A percentile compares a stretch with the other conserved stretches of the same genome.
phyloP scores from a whole-genome alignment of 2,797 vertebrate species.

The Hybognathus amarus region DNA sequence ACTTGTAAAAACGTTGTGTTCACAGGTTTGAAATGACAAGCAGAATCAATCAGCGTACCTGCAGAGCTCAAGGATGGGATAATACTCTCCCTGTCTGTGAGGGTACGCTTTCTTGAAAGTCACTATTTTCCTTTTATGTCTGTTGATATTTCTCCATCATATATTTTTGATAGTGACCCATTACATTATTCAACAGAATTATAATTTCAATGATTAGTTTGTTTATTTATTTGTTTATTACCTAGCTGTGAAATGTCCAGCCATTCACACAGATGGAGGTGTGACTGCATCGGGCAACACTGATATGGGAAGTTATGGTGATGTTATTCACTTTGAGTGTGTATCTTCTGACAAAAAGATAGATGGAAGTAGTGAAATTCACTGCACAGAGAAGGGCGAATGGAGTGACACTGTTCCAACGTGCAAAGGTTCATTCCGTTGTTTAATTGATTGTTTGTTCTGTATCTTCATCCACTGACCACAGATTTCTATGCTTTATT shows the following conservation, averaged over 20 bases:
- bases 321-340: slow-evolving; percentile 72
- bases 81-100: slow-evolving; percentile 73
- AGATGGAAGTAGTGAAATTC: slow-evolving; percentile 36
- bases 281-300: slow-evolving; percentile 63
- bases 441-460: background rate
- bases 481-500: background rate
- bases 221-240: background rate
- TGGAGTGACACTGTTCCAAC: slow-evolving; percentile 62
- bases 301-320: slow-evolving; percentile 66
- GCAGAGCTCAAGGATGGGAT: slow-evolving; percentile 72
- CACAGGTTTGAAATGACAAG: slow-evolving; percentile 70
- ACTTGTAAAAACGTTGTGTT: background rate
- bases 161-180: background rate
- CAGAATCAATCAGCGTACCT: slow-evolving; percentile 62
- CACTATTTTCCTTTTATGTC: background rate
- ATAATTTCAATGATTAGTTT: background rate
- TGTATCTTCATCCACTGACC: slow-evolving; percentile 12
- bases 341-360: slow-evolving; percentile 31
- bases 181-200: background rate
- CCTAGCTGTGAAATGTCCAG: slow-evolving; percentile 57
- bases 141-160: background rate
- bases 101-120: slow-evolving; percentile 57
- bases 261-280: slow-evolving; percentile 14
- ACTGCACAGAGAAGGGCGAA: slow-evolving; percentile 66
- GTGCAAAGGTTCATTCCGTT: slow-evolving; percentile 67